These are phyloP conservation scores for Apocrypta bakeri DNA, from an alignment of 1,140 invertebrate species.

Conservation along the genomic window DNA sequence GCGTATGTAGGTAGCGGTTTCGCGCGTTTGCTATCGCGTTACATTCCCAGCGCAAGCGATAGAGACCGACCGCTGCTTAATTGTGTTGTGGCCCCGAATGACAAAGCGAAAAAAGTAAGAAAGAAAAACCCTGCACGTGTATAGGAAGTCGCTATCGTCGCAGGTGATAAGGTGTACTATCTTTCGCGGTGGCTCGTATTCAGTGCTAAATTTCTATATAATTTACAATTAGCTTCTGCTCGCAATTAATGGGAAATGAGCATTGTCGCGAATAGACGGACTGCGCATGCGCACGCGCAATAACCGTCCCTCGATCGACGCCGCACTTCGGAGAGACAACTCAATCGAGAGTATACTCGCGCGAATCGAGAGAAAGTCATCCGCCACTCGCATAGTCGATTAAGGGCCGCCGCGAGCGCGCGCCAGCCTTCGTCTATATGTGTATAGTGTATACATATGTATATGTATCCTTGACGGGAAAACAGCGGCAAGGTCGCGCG, in stretches of 20 bases:
- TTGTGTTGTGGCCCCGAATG: slow-evolving; percentile 26
- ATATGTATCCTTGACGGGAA: slow-evolving; percentile 30
- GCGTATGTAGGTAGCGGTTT: slow-evolving; percentile 59
- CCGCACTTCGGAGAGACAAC: slow-evolving; percentile 3
- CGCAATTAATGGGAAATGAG: too few relatives aligned
- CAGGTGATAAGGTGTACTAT: slow-evolving; percentile 36
- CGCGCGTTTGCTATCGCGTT: slow-evolving; percentile 58
- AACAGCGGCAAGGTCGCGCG: slow-evolving; percentile 42
- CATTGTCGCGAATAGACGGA: too few relatives aligned
- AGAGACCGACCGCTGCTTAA: slow-evolving; percentile 32
- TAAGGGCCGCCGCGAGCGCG: background rate
- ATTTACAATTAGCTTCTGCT: too few relatives aligned
- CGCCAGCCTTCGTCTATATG: background rate
- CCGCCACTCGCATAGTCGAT: background rate
- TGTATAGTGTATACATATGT: background rate
- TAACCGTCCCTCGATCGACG: background rate
- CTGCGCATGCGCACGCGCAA: too few relatives aligned
- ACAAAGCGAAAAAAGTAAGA: slow-evolving; percentile 34
- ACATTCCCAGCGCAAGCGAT: slow-evolving; percentile 50
- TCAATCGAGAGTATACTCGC: slow-evolving; percentile 11
- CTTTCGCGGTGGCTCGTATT: too few relatives aligned
- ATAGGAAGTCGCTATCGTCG: slow-evolving; percentile 39
- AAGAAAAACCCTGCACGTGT: slow-evolving; percentile 1
- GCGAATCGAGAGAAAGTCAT: background rate
- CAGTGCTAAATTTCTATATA: too few relatives aligned